Evolutionary conservation across 2,888 invertebrate genomes (phyloP).

Genomic region (Sphaerophoria taeniata): DNA sequence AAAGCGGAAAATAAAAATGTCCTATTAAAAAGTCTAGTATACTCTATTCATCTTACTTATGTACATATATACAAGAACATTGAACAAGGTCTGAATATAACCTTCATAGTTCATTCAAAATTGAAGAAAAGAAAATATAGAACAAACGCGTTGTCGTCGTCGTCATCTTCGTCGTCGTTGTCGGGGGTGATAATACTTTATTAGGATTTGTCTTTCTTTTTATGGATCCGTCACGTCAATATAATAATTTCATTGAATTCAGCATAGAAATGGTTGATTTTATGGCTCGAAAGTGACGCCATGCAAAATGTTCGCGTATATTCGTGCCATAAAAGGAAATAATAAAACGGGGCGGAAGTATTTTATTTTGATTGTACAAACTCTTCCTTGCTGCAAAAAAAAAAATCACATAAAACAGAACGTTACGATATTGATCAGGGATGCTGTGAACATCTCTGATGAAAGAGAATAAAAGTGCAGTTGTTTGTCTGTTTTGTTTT

Average conservation of each 20-base stretch:
- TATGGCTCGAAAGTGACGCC: slow-evolving; percentile 61
- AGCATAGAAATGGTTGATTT: slow-evolving; percentile 53
- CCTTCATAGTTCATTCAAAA: slow-evolving; percentile 33
- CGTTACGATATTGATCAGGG: slow-evolving; percentile 43
- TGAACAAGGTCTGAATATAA: slow-evolving; percentile 19
- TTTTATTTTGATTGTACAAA: slow-evolving; percentile 57
- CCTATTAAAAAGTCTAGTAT: slow-evolving; percentile 10
- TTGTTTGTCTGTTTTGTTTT: not conserved
- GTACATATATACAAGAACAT: no score
- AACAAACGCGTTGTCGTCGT: not conserved
- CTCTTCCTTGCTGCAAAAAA: slow-evolving; percentile 48
- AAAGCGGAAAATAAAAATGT: slow-evolving; percentile 1
- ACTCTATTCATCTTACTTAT: not conserved
- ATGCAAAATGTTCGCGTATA: slow-evolving; percentile 47
- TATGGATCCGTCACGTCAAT: slow-evolving; percentile 67
- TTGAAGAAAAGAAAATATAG: slow-evolving; percentile 9
- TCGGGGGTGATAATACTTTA: slow-evolving; percentile 53
- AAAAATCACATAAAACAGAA: slow-evolving; percentile 20
- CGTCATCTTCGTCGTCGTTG: not conserved
- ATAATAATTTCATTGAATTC: slow-evolving; percentile 63
- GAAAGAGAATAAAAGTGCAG: slow-evolving; percentile 34
- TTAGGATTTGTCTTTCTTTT: slow-evolving; percentile 47
- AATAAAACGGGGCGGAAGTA: slow-evolving; percentile 65
- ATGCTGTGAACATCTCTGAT: slow-evolving; percentile 34
- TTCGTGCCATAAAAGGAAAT: slow-evolving; percentile 46